Evolutionary conservation across 1,140 invertebrate species (phyloP).

Genomic region (Drosophila parabipectinata): DNA sequence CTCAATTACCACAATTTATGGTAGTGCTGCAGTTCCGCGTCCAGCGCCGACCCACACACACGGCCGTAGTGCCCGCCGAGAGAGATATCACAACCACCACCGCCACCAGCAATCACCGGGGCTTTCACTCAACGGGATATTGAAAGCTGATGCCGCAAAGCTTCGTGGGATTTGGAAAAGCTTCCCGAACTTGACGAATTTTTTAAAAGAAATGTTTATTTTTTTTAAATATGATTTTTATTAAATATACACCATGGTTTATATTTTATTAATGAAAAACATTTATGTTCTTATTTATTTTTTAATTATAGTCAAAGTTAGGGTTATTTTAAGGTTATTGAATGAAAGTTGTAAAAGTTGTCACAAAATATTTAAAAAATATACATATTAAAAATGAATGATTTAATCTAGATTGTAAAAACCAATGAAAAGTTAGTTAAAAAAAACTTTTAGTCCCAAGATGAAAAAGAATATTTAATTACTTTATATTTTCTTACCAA

Average conservation of each 20-base stretch:
- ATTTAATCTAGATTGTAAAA: background rate
- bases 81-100: constrained; percentile 11
- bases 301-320: too few relatives aligned
- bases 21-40: constrained; percentile 26
- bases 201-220: background rate
- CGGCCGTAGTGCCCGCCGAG: constrained; percentile 5
- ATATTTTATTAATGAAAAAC: background rate
- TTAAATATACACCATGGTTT: background rate
- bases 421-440: too few relatives aligned
- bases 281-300: background rate
- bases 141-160: constrained; percentile 54
- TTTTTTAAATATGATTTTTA: background rate
- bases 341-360: background rate
- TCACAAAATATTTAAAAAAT: background rate
- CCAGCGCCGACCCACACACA: constrained; percentile 17
- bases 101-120: constrained; percentile 13
- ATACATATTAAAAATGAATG: background rate
- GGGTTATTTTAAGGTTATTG: background rate
- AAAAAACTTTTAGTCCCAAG: too few relatives aligned
- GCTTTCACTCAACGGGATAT: constrained; percentile 59
- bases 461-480: constrained; percentile 5
- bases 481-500: background rate
- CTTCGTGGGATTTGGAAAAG: constrained; percentile 27
- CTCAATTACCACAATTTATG: constrained; percentile 55
- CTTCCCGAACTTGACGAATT: constrained; percentile 1